Evolutionary conservation across 2,888 invertebrate genomes (phyloP).

Genomic region (Phaonia tiefii): DNA sequence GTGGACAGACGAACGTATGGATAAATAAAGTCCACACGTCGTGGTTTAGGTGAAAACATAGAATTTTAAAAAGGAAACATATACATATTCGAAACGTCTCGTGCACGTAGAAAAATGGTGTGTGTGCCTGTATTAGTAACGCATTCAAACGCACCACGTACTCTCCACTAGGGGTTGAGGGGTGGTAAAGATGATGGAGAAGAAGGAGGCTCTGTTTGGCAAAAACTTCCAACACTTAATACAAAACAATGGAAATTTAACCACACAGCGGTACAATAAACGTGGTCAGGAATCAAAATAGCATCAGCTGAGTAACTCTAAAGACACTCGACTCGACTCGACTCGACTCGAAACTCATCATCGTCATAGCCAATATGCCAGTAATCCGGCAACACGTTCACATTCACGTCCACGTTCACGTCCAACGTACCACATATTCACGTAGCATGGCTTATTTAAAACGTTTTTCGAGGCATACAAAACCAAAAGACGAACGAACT

Average conservation of each 20-base stretch:
- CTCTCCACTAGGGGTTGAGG: constrained; percentile 32
- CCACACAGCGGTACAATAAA: constrained; percentile 72
- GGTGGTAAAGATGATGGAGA: not conserved
- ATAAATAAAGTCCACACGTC: constrained; percentile 17
- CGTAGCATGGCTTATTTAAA: constrained; percentile 61
- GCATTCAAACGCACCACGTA: constrained; percentile 47
- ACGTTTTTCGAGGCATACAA: constrained; percentile 60
- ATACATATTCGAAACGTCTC: constrained; percentile 55
- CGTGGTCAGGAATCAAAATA: constrained; percentile 74
- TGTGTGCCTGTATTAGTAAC: not conserved
- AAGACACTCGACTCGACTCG: constrained; percentile 68
- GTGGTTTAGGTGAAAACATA: constrained; percentile 72
- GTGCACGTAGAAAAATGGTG: too few relatives aligned
- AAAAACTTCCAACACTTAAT: not conserved
- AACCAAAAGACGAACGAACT: constrained; percentile 43
- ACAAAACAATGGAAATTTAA: constrained; percentile 67
- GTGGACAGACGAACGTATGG: constrained; percentile 20
- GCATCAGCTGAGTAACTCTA: constrained; percentile 43
- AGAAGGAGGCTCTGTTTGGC: not conserved
- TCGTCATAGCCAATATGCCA: constrained; percentile 21
- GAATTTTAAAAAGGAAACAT: constrained; percentile 79
- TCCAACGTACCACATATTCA: constrained; percentile 48
- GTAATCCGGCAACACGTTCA: constrained; percentile 54
- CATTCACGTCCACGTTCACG: constrained; percentile 11
- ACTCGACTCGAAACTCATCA: constrained; percentile 23